Evolutionary conservation across 2,797 vertebrate genomes (phyloP), one percentile per base, ranked within the genome.

Genomic region (Peromyscus aztecus): DNA sequence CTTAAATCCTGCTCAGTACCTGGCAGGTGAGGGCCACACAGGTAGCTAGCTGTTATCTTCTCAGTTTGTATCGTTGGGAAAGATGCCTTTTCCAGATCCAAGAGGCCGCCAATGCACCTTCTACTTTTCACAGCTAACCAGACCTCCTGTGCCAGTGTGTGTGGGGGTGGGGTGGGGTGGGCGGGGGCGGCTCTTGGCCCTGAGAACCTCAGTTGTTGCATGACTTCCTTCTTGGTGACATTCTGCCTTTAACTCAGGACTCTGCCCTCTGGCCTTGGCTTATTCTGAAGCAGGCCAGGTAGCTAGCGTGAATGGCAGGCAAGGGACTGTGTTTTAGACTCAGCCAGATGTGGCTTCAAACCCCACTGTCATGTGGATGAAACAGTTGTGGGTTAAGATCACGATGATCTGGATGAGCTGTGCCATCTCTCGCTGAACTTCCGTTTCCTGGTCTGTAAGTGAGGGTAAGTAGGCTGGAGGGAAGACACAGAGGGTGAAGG

Each of bases 321-420:
- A 69, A 81, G 34, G 31, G 14, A 57, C 29, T 90, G 80, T 23
- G 2, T 27, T 94, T 78, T 61, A 55, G 43, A 95, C 34, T 93
- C 23, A 59, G 24, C 11, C 31, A 80, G 34, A 93, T 24, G 29
- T 82, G 69, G 67, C 37, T 92, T 92, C 57, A 84, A 96, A 89
- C 46, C 21, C 4, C 31, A 92, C 52, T 23, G 16, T 43, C 11
- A 4, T 21, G 6, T 12, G 2, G 40, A 52, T 34, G 40, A 24
- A 21, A 71, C 24, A 71, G 29, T 40, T 49, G 34, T 52, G 43
- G 40, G 23, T 84, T 67, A 34, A 46, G 16, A 21, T 14, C 21
- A 34, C 3, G 67, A 29, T 75, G 89, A 81, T 31, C 69, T 83
- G 80, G 34, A 55, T 19, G 24, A 89, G 7, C 73, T 76, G 19